Base-by-base conservation (phyloP, 2,797 vertebrate genomes). In the Chiroxiphia lanceolata region DNA sequence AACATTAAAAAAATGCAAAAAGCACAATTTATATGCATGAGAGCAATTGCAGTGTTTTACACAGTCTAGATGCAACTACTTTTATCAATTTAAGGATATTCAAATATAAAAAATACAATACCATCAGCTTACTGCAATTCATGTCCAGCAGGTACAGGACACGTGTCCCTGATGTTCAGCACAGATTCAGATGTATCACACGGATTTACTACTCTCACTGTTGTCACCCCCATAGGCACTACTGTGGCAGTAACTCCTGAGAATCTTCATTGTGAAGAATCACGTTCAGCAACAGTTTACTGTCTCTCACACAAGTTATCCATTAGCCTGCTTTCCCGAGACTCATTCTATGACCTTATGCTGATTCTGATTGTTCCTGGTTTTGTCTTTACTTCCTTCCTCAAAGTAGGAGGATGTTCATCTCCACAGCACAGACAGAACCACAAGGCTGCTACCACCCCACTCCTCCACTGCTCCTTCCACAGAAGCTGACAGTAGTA, bases 301-400 rank as follows among this genome's bases (percentile, higher is more conserved):
- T n/a, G 5, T 36, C 78, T 76, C 57, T n/a, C 17, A 45, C 27
- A 29, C 16, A 27, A 0, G 0, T 7, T 38, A 3, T 27, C 14
- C 34, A 71, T 11, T 8, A 36, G 9, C 6, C 38, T 68, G 26
- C 20, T 45, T 68, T 83, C 54, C 64, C 38, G 21, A 65, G 51
- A 51, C 14, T 79, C 47, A 14, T 45, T 68, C 21, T 31, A 2
- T 31, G 40, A 60, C 18, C 29, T 50, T 53, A 61, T 53, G 20
- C 18, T 48, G 15, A 9, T 70, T 33, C 34, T 47, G 23, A 20
- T 64, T 44, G 75, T 70, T 54, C 70, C 45, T 9, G 1, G 18
- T 21, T 79, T 93, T 53, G 12, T 34, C 38, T 88, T 83, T 65
- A 11, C 27, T 72, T 6, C 15, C 19, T 64, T 54, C n/a, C 31